Evolutionary conservation across 92 coral and sea anemone genomes (phyloP).

Genomic region (Phenganax marumi): DNA sequence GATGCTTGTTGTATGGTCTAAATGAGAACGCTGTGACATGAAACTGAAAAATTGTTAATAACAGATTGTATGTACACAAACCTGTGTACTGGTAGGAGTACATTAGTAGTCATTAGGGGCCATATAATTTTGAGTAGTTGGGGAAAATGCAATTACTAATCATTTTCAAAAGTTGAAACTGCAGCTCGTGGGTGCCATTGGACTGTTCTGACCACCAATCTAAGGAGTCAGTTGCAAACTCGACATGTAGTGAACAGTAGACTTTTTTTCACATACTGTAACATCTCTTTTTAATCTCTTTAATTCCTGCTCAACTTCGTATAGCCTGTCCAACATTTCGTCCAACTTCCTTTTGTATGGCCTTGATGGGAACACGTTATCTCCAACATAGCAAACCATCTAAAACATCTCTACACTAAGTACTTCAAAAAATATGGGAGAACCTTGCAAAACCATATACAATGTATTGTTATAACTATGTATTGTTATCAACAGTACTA

Average conservation of each 20-base stretch:
- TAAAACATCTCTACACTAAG: not conserved
- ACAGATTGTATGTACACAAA: too few species aligned
- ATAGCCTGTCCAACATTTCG: conserved; percentile 65
- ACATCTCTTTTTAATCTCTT: conserved; percentile 59
- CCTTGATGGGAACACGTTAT: conserved; percentile 52
- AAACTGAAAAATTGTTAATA: too few species aligned
- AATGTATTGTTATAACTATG: not conserved
- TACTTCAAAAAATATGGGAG: too few species aligned
- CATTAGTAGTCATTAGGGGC: too few species aligned
- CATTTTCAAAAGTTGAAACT: too few species aligned
- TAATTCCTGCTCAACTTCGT: conserved; percentile 73
- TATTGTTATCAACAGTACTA: not conserved
- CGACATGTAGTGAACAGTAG: not conserved
- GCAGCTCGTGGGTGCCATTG: too few species aligned
- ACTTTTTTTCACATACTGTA: conserved; percentile 1
- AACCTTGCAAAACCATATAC: not conserved
- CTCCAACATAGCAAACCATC: conserved; percentile 42
- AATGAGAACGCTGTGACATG: too few species aligned
- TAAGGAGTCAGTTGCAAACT: too few species aligned
- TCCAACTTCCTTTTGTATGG: conserved; percentile 64
- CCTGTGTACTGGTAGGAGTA: too few species aligned
- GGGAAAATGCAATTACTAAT: too few species aligned
- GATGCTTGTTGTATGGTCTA: not conserved
- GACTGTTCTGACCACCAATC: not conserved
- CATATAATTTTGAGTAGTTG: too few species aligned